Base-by-base conservation (phyloP, 2,113 vertebrate genomes). In the Apodemus speciosus region DNA sequence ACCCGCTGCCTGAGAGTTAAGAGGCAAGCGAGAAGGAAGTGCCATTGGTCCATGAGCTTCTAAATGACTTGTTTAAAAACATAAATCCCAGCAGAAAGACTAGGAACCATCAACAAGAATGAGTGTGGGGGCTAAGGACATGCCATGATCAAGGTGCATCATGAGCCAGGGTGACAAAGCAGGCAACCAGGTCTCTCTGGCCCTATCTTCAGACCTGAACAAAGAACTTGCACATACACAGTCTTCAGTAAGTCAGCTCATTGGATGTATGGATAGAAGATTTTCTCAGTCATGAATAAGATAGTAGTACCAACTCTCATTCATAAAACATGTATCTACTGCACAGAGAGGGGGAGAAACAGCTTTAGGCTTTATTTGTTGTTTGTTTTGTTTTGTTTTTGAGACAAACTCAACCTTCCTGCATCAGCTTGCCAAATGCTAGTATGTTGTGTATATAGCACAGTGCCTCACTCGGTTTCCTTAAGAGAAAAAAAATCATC, bases 201-300 rank as follows among this genome's bases (percentile, higher is more conserved):
- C 49, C 43, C 4, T 2, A 72, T 35, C 30, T 30, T 87, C 60
- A 85, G n/a, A 73, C 80, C 46, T 71, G 40, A 72, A 84, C 43
- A 90, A 85, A 87, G 58, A 25, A 81, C 58, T 77, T 77, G 81
- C 60, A 86, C 68, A 87, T 27, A 68, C 51, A 69, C n/a, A 51
- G 35, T 62, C 4, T 58, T 83, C 58, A 89, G 35, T 84, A 84
- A 84, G 53, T 86, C 58, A 51, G 25, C 56, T 69, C 72, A 79
- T 4, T 60, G 90, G 73, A 2, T 46, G 25, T 80, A 84, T 84
- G 35, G 88, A 73, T 69, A 73, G 90, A 88, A 84, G 64, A 88
- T 58, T 27, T 91, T 69, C 38, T 83, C 27, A 81, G 58, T n/a
- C 86, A 94, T 80, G 40, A 80, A 75, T 46, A 46, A 94, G 49